Evolutionary conservation across 92 coral and sea anemone species (phyloP), one percentile per base, ranked within the genome.

Genomic region (Siderastrea radians): DNA sequence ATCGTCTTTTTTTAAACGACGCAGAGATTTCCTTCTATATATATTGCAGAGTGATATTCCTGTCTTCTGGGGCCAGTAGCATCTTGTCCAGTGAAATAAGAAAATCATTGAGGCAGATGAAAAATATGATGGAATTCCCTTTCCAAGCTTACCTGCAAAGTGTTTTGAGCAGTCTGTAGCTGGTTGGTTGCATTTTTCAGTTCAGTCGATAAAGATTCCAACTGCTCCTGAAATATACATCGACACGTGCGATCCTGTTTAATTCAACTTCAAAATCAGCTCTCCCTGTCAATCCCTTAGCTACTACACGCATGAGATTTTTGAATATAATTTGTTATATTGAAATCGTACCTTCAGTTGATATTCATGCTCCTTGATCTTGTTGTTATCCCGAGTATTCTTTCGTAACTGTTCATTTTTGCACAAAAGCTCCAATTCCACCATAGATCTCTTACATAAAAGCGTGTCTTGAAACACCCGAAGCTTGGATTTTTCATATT

Each of bases 401-500:
- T 77, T 85, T 55, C 62, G 78, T 14, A 93, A 75, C 79, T 59
- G 85, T 78, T 96, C 99, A 49, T 96, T 93, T 68, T 93, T 87
- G 15, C 86, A 60, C 81, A 87, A 45, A 77, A 95, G 84, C 46
- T 95, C 93, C 13, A 93, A 68, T 78, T 95, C 94, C 8, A 79
- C 66, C 76, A 90, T 94, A 63, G 94, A 96, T 58, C 91, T 89
- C 84, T 93, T 90, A 75, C 93, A 95, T 61, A 62, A 74, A 46
- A 96, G 77, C 78, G 98, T 93, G 78, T 93, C 96, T 66, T 93
- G 93, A n/a, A 89, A 81, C 52, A 96, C 92, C 63, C 85, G 93
- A 5, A 95, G 69, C 77, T 95, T 96, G 1, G 96, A 87, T 73
- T 92, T 91, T 73, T 95, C 94, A 84, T 91, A 96, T 62, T 95